Base-by-base conservation (phyloP, 2,797 vertebrate species). In the Tarsius wallacei region DNA sequence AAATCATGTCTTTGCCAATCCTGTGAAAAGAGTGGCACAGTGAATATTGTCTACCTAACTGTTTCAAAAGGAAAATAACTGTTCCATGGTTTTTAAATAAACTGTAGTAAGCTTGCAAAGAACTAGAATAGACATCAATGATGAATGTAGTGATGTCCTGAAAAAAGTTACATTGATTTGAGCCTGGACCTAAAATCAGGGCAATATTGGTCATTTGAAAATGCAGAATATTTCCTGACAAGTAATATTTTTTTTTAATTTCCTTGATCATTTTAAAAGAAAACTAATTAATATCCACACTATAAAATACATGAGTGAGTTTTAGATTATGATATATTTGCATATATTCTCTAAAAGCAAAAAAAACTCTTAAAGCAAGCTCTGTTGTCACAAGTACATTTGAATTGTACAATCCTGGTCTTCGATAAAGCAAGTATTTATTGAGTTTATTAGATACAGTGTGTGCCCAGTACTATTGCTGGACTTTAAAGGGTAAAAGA, bases 381-480 rank as follows among this genome's bases (percentile, higher is more conserved):
- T 73, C 83, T 87, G 9, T 71, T 94, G 28, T 81, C 70, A 78
- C 49, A 71, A 86, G 47, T 26, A 55, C 26, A 91, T 76, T 42
- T 87, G 31, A 81, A 87, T 86, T 89, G 84, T 59, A 93, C 31
- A 74, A 28, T 68, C 70, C 57, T 91, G 12, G 24, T 91, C 51
- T 87, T 95, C 51, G 33, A 42, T 74, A 87, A 85, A 70, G 84
- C 19, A 91, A 74, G 24, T 51, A 68, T 59, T 85, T 76, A 74
- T 33, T 90, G 28, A 22, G 14, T 64, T 24, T 36, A 2, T 55
- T 22, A 55, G 49, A 24, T 9, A 61, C 19, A 31, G 7, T 26
- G 1, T 66, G 17, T 36, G 7, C 5, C 16, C 22, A 81, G 7
- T 26, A 90, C 31, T 10, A 64, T 8, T 59, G 14, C 55, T 80